phyloP scores from a whole-genome alignment of 2,113 vertebrate species.

The Dicentrarchus labrax region DNA sequence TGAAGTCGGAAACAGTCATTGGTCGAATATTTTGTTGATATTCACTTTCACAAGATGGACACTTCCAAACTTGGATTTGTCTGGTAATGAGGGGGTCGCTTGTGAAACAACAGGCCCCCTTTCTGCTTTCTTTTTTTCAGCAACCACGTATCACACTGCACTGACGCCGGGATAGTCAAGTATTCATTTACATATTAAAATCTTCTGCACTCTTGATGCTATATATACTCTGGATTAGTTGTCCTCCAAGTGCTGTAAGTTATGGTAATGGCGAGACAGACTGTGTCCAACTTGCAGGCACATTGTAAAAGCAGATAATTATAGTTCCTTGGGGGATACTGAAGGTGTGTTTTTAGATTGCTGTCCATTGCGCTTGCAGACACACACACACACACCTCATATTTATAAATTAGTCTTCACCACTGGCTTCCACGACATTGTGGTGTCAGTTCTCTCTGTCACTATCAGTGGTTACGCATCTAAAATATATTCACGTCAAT shows the following conservation, averaged over 20 bases:
- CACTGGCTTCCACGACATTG: not conserved
- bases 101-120: not conserved
- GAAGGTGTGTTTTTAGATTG: constrained; percentile 25
- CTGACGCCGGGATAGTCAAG: not conserved
- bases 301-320: constrained; percentile 31
- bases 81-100: constrained; percentile 4
- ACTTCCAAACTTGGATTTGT: constrained; percentile 23
- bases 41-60: constrained; percentile 17
- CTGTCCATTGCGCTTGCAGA: not conserved
- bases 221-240: not conserved
- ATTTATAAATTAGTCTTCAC: constrained; percentile 15
- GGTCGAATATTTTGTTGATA: not conserved
- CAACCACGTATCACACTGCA: not conserved
- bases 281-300: not conserved
- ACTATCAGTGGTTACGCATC: not conserved
- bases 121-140: constrained; percentile 6
- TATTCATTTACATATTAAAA: not conserved
- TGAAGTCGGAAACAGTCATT: not conserved
- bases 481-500: not conserved
- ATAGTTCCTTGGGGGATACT: not conserved
- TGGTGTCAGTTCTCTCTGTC: not conserved
- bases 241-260: not conserved
- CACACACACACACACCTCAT: not conserved
- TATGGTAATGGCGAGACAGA: not conserved
- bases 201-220: not conserved